Evolutionary conservation across 2,888 invertebrate species (phyloP), one percentile per base, ranked within the genome.

Genomic region (Argyresthia albistria): DNA sequence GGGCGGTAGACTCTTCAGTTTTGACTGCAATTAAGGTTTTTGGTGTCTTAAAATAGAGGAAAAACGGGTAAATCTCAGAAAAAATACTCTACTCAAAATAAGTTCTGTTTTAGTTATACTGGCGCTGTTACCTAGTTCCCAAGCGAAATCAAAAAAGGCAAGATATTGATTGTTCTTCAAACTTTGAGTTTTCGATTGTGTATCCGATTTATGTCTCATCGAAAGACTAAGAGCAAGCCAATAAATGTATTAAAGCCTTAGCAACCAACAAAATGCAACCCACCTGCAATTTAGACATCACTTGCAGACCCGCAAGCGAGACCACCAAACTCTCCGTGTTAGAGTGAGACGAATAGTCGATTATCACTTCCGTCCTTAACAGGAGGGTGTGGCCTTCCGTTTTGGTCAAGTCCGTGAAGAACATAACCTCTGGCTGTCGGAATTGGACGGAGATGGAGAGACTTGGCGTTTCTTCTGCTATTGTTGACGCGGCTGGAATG

Each of bases 361-460:
- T 80, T 15, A 92, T 80, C 10, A 93, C 82, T 70, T 93, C 93
- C 0, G 91, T 89, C 60, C 93, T 90, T 8, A 94, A 82, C 10
- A 95, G 88, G 45, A 93, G 70, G 4, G 92, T 90, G 61, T 91
- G 90, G 1, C 91, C 90, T 45, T 89, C 90, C 16, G 88, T 89
- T 43, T 90, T 89, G 8, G 88, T 88, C n/a, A 89, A 79, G 60
- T 91, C 91, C 0, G 93, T 92, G 67, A 93, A 91, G 61, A 95
- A 88, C 76, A 94, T 90, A 50, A 95, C 84, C 75, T 95, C 95
- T 0, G 95, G 95, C 66, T 93, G 91, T 36, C 93, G 91, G 61
- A 95, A 89, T 63, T 93, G 90, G 25, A 94, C 81, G 0, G 93
- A 93, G 58, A 95, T 79, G 1, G 93, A 91, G 35, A 94, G 75